Percentiles rank a stretch among this genome's conserved stretches.
phyloP scores from a whole-genome alignment of 2,888 invertebrate species.

The Melinopterus prodromus region DNA sequence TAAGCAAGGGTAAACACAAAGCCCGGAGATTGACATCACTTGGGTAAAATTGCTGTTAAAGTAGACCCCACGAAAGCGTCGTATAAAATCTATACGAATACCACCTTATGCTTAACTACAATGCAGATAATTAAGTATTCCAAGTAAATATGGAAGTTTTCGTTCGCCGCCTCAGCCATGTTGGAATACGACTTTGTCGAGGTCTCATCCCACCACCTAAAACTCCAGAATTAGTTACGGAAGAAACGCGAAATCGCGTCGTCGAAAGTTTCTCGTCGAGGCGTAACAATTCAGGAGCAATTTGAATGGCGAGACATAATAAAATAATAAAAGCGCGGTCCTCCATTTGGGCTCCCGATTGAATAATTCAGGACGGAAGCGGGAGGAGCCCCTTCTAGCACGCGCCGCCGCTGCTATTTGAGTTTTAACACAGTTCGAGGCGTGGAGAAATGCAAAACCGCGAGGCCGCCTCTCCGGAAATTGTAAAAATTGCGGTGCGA shows the following conservation, averaged over 20 bases:
- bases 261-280: not conserved
- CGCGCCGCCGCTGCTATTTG: not conserved
- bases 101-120: not conserved
- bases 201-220: not conserved
- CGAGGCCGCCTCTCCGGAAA: not conserved
- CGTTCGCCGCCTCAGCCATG: not conserved
- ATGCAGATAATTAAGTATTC: not conserved
- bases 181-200: not conserved
- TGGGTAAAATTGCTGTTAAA: too few relatives aligned
- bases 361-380: not conserved
- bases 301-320: slow-evolving; percentile 4
- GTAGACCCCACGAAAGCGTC: not conserved
- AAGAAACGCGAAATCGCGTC: not conserved
- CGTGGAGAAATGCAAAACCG: slow-evolving; percentile 4
- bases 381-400: not conserved
- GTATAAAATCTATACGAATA: not conserved
- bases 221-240: not conserved
- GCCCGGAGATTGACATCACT: too few relatives aligned
- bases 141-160: not conserved
- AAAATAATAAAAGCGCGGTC: not conserved
- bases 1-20: too few relatives aligned
- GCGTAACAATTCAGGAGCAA: not conserved
- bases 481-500: not conserved
- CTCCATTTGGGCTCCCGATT: not conserved
- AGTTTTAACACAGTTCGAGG: not conserved